Evolutionary conservation across 2,888 invertebrate genomes (phyloP), one percentile per base, ranked within the genome.

Genomic region (Tachina grossa): DNA sequence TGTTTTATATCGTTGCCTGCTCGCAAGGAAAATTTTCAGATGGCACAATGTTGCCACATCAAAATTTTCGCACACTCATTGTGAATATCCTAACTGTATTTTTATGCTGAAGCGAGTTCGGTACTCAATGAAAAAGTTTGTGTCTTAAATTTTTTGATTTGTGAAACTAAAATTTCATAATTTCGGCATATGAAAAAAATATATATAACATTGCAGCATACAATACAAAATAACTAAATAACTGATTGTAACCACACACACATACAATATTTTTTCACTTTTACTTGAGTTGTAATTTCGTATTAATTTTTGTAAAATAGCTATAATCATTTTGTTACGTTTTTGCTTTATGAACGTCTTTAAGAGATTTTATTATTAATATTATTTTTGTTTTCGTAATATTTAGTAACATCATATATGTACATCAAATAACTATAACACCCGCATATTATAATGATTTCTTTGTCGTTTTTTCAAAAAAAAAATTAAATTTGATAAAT

Each of bases 351-450:
- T 16, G 39, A 71, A 71, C 63, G 71, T 59, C 59, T 68, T 74
- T 16, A 49, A 31, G 9, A 66, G 41, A 57, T 66, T 49, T 74
- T 14, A 14, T 49, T 51, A 51, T 16, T 51, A 51, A 16, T 51
- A 11, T 65, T 47, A 8, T 22, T 0, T 8, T 61, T 45, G 16
- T 31, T 43, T 47, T 41, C 43, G 9, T 31, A 13, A 98, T 98
- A 93, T 99, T 96, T 93, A 98, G 19, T 78, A 68, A 79, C 53
- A 83, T n/a, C n/a, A n/a, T n/a, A n/a, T n/a, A n/a, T n/a, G n/a
- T n/a, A n/a, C n/a, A n/a, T 69, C 22, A 13, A 39, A 57, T 68
- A 84, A 79, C 16, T 79, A 16, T 79, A 84, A 79, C 83, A 79
- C 83, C 79, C 83, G 79, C 83, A 84, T 84, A 51, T 69, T 65